A percentile compares a stretch with the other conserved stretches of the same genome.
Evolutionary conservation across 1,140 invertebrate species (phyloP).

Genomic region (Brachionus angularis): DNA sequence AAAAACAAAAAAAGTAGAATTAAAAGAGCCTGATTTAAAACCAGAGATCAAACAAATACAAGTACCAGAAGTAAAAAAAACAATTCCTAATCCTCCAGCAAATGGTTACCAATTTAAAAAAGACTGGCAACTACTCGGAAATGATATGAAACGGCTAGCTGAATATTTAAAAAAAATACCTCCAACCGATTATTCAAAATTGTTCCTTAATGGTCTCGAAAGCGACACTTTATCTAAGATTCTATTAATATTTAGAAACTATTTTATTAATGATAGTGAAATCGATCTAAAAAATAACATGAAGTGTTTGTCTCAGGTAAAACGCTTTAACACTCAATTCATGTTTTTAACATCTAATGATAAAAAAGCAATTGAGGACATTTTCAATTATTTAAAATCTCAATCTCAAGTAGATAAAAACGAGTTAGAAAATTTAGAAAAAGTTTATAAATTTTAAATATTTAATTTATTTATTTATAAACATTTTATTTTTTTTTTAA

Average conservation of each 20-base stretch:
- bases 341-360: slow-evolving; percentile 13
- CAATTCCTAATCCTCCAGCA: neutral
- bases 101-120: slow-evolving; percentile 43
- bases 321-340: slow-evolving; percentile 37
- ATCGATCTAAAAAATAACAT: slow-evolving; percentile 9
- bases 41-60: neutral
- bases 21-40: neutral
- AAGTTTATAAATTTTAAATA: slow-evolving; percentile 18
- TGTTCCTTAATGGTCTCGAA: slow-evolving; percentile 36
- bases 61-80: neutral
- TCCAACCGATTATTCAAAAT: slow-evolving; percentile 11
- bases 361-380: slow-evolving; percentile 15
- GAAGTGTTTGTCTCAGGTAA: slow-evolving; percentile 4
- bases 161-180: slow-evolving; percentile 39
- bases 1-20: slow-evolving; percentile 15
- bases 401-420: neutral
- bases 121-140: slow-evolving; percentile 21
- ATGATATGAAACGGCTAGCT: neutral
- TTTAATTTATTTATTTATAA: neutral
- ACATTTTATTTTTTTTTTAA: neutral
- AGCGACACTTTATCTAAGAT: slow-evolving; percentile 12
- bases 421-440: neutral
- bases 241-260: slow-evolving; percentile 12
- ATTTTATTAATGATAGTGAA: slow-evolving; percentile 7
- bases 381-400: neutral